Evolutionary conservation across 2,888 invertebrate species (phyloP).

Genomic region (Macrophya alboannulata): DNA sequence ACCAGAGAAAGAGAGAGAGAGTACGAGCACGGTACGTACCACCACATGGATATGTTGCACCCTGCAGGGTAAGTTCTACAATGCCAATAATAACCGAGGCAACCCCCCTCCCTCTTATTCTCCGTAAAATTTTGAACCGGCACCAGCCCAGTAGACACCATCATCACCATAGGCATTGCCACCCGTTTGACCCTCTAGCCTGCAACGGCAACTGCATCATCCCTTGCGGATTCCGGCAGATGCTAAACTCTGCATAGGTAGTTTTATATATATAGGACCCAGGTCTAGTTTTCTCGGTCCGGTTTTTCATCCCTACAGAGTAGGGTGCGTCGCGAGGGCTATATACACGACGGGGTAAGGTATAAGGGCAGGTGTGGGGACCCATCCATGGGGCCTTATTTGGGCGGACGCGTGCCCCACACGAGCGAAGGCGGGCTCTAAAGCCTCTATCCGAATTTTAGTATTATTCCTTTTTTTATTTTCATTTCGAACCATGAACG

Average conservation of each 20-base stretch:
- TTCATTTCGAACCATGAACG: conserved; percentile 8
- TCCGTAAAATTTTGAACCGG: conserved; percentile 30
- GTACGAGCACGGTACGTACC: background rate
- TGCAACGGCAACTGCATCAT: conserved; percentile 58
- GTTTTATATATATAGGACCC: background rate
- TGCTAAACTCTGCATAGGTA: conserved; percentile 40
- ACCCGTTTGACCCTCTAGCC: conserved; percentile 45
- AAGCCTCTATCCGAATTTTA: conserved; percentile 2
- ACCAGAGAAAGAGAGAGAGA: conserved; percentile 2
- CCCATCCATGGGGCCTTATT: conserved; percentile 60
- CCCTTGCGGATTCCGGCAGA: conserved; percentile 60
- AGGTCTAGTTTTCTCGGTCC: conserved; percentile 62
- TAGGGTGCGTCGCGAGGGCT: conserved; percentile 63
- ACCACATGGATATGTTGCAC: conserved; percentile 39
- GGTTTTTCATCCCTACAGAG: conserved; percentile 69
- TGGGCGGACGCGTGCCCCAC: conserved; percentile 78
- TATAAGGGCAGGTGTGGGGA: conserved; percentile 77
- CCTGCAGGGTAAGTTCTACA: conserved; percentile 61
- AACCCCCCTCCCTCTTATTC: conserved; percentile 48
- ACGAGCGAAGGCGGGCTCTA: conserved; percentile 78
- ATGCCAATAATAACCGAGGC: conserved; percentile 78
- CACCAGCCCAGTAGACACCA: conserved; percentile 18
- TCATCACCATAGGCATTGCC: conserved; percentile 54
- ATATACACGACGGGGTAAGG: conserved; percentile 59
- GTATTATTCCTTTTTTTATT: no score